Conservation (phyloP, 2,888 invertebrate genomes). For the Galeopsomyia nigrocyanea region DNA sequence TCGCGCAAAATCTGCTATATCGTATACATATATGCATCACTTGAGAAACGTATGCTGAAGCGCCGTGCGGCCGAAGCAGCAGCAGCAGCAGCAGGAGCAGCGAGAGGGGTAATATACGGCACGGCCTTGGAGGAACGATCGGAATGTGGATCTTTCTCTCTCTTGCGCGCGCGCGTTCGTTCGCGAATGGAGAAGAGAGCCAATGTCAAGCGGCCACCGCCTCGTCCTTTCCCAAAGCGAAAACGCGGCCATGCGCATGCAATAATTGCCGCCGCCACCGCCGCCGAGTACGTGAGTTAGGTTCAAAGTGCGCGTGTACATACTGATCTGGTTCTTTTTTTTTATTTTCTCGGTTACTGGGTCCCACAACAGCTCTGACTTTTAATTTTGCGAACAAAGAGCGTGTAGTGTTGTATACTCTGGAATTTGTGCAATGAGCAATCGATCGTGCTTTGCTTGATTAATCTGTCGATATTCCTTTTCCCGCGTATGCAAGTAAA, state of each 20-base stretch:
- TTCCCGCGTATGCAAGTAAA: too few species aligned
- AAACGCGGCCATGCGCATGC: too few species aligned
- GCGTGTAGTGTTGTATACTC: too few species aligned
- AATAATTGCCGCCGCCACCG: neutral
- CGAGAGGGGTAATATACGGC: slow-evolving; percentile 10
- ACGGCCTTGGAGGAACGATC: slow-evolving; percentile 41
- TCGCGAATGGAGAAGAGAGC: slow-evolving; percentile 1
- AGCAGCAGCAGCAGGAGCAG: neutral
- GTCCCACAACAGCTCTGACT: neutral
- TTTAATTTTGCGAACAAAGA: too few species aligned
- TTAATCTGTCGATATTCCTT: too few species aligned
- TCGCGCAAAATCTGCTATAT: too few species aligned
- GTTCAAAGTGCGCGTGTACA: neutral
- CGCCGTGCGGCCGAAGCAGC: too few species aligned
- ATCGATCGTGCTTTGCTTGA: too few species aligned
- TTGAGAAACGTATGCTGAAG: too few species aligned
- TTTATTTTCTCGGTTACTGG: slow-evolving; percentile 6
- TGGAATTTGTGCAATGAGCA: too few species aligned
- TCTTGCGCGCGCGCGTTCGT: neutral
- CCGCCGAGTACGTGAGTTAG: neutral
- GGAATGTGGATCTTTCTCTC: slow-evolving; percentile 38
- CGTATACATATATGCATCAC: too few species aligned
- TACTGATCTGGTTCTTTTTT: neutral
- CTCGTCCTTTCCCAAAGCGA: slow-evolving; percentile 7
- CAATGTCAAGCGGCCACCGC: slow-evolving; percentile 36